Base-by-base conservation (phyloP, 2,113 vertebrate species). In the Todiramphus saurophagus region DNA sequence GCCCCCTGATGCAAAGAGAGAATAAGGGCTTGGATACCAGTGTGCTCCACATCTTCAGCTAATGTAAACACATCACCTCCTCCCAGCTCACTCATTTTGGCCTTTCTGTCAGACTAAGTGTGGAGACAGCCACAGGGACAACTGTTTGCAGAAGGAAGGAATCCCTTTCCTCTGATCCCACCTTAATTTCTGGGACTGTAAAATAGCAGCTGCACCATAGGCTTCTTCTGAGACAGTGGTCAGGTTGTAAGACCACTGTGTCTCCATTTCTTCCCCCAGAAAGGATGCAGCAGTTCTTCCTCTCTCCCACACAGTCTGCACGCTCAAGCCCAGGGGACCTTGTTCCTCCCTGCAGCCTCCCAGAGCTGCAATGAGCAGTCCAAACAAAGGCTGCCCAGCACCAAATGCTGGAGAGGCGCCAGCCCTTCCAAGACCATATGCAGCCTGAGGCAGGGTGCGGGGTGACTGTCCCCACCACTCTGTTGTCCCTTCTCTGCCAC, bases 341-440 rank as follows among this genome's bases (percentile, higher is more conserved):
- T 41, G 14, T 14, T 59, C 3, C 16, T 50, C 35, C 15, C 8
- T 44, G 6, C 46, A 83, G 33, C 14, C 16, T 66, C 69, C 31
- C 72, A 60, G 43, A 19, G 37, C 51, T n/a, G 33, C 33, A 43
- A 1, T n/a, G 43, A 58, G 12, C 24, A 53, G 30, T 8, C 44
- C 33, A 46, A 76, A 39, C n/a, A 59, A 44, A 37, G 13, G 21
- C 7, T 55, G 5, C 21, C 27, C 27, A 18, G 55, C 25, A 9
- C 25, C 16, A 4, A 31, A 11, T 4, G 9, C 17, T 17, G 44
- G 30, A 46, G 44, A 51, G 27, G 8, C 15, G 5, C 44, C n/a
- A 35, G 48, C 3, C n/a, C 59, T 30, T 18, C 39, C 60, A 27
- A 39, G 30, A 16, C 1, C 4, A 30, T 2, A 0, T 3, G 8